Conservation (phyloP, 2,797 vertebrate species). For the Anabas testudineus region DNA sequence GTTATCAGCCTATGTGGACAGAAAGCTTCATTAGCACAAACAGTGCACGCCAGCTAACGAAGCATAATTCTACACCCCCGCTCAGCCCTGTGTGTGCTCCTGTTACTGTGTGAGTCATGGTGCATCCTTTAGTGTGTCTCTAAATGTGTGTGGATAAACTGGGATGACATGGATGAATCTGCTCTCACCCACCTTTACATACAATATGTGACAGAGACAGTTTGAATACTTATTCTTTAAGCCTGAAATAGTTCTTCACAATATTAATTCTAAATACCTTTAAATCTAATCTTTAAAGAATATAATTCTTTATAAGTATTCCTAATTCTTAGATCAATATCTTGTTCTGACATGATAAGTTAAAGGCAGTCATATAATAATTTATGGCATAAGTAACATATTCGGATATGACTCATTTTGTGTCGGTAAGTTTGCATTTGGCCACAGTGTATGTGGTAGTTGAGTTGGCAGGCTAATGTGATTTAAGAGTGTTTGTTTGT, state of each 20-base stretch:
- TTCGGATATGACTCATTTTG: slow-evolving; percentile 36
- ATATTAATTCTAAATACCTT: slow-evolving; percentile 13
- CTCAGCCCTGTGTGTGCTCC: slow-evolving; percentile 39
- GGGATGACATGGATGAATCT: slow-evolving; percentile 32
- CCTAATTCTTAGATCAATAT: slow-evolving; percentile 3
- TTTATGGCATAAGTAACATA: slow-evolving; percentile 17
- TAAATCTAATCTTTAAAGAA: slow-evolving; percentile 11
- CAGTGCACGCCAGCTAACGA: slow-evolving; percentile 73
- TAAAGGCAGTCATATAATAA: slow-evolving; percentile 3
- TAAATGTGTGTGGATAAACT: slow-evolving; percentile 40
- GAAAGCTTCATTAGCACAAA: slow-evolving; percentile 80
- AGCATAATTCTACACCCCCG: slow-evolving; percentile 80
- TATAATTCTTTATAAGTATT: neutral
- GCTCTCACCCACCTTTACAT: slow-evolving; percentile 27
- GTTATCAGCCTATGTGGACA: slow-evolving; percentile 78
- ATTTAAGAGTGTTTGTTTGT: slow-evolving; percentile 63
- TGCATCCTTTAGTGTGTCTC: slow-evolving; percentile 43
- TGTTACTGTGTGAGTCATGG: slow-evolving; percentile 36
- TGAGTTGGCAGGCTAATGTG: slow-evolving; percentile 56
- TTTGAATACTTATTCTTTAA: slow-evolving; percentile 10
- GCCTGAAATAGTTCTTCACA: neutral
- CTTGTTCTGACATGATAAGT: neutral
- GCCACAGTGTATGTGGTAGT: slow-evolving; percentile 31
- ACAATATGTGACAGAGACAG: neutral
- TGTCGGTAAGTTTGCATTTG: slow-evolving; percentile 22